Base-by-base conservation (phyloP, 53 echinoderm and acorn worm genomes). In the Stichopus horrens region DNA sequence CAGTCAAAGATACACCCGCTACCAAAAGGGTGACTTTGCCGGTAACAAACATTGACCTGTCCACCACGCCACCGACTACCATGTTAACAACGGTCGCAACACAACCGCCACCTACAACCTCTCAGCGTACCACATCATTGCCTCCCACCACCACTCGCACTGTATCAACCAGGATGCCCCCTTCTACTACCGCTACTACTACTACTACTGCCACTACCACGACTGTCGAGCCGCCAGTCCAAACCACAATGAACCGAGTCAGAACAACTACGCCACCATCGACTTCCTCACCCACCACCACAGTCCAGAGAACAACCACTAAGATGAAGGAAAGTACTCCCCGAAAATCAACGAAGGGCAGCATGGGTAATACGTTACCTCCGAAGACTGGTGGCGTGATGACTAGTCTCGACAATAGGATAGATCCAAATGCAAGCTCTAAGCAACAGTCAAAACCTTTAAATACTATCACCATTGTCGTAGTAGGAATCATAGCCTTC, bases 401-500 rank as follows among this genome's bases (percentile, higher is more conserved):
- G 54, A 67, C 65, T 19, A 67, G 14, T 65, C 66, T 52, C 14
- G 66, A 10, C 37, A 85, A 85, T 52, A 4, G 23, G 8, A 68
- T 85, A 23, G 59, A 85, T 52, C 22, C 21, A 7, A 63, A 63
- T 18, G 63, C 13, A 19, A 65, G 53, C 66, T 6, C 16, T 54
- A 11, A 9, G 21, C 1, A 9, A 6, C 82, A 55, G 21, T 5
- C 55, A 6, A 57, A 57, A 23, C 23, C 85, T 22, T 23, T 7
- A 5, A 37, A 86, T 56, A 58, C 63, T 57, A 21, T 74, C 21
- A 22, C 58, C 19, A 73, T 88, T 54, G n/a, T 20, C 53, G n/a
- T 57, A 63, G 58, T 86, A 77, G 77, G 58, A 8, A 21, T 90
- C 37, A 86, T 90, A 77, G 79, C 51, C 9, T 18, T 86, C 9